phyloP scores from a whole-genome alignment of 2,113 vertebrate species.

The Oryctolagus cuniculus region DNA sequence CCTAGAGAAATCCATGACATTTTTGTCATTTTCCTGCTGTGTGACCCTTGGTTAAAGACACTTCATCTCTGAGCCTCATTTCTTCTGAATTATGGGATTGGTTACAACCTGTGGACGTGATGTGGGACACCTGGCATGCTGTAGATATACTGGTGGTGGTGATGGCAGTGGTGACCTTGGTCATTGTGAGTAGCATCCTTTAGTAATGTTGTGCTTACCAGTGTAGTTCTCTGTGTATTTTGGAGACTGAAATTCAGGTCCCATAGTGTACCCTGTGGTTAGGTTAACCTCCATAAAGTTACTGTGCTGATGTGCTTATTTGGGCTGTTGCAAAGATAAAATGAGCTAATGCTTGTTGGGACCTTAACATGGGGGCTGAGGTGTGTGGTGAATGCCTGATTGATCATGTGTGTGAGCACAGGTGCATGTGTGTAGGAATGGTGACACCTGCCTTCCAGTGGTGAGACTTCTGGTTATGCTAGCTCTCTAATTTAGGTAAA shows the following conservation, averaged over 20 bases:
- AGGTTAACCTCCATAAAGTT: not conserved
- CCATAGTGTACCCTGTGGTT: not conserved
- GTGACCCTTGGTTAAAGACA: not conserved
- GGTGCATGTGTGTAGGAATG: accelerated
- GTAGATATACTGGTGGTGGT: accelerated
- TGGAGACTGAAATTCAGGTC: not conserved
- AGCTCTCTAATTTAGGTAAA: not conserved
- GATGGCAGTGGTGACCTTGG: too few relatives aligned
- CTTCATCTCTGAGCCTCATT: not conserved
- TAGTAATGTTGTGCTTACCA: accelerated
- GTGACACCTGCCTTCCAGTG: accelerated
- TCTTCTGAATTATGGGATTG: not conserved
- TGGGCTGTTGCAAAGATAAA: not conserved
- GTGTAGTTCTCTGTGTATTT: not conserved
- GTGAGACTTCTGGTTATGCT: not conserved
- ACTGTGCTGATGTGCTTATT: not conserved
- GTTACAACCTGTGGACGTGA: accelerated
- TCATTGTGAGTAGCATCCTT: not conserved
- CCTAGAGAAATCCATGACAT: too few relatives aligned
- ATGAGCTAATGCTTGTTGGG: not conserved
- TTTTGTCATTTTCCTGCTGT: not conserved
- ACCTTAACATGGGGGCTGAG: accelerated
- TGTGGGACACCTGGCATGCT: accelerated
- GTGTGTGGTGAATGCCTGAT: accelerated
- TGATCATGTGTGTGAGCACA: too few relatives aligned